These are phyloP conservation scores for Griposia aprilina DNA, from an alignment of 2,888 invertebrate genomes.

Conservation along the genomic window DNA sequence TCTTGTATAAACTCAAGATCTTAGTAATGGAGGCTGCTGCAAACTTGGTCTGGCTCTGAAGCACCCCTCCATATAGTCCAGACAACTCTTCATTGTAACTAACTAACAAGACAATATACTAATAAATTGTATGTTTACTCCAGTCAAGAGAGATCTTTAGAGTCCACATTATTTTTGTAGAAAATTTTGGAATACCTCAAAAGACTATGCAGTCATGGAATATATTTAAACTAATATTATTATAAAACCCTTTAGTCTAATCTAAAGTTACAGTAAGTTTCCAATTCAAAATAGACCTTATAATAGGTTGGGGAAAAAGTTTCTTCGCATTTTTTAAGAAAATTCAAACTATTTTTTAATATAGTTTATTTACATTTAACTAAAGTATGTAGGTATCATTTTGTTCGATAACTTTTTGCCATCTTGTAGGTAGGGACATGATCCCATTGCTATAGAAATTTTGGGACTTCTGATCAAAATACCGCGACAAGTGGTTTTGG, in stretches of 20 bases:
- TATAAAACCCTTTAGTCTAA: background rate
- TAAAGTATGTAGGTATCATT: too few relatives aligned
- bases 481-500: too few relatives aligned
- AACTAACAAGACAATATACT: conserved; percentile 80
- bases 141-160: background rate
- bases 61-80: conserved; percentile 95
- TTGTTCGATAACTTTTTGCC: too few relatives aligned
- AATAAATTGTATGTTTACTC: background rate
- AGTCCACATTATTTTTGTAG: background rate
- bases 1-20: conserved; percentile 94
- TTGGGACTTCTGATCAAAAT: too few relatives aligned
- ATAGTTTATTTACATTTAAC: too few relatives aligned
- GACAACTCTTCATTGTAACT: conserved; percentile 97
- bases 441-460: too few relatives aligned
- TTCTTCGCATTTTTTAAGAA: too few relatives aligned
- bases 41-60: conserved; percentile 94
- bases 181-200: background rate
- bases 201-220: background rate
- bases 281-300: background rate
- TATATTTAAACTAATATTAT: background rate
- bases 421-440: too few relatives aligned
- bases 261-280: background rate
- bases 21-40: conserved; percentile 92
- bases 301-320: too few relatives aligned
- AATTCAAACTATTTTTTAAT: too few relatives aligned